Evolutionary conservation across 2,888 invertebrate species (phyloP), one percentile per base, ranked within the genome.

Genomic region (Morpho helenor): DNA sequence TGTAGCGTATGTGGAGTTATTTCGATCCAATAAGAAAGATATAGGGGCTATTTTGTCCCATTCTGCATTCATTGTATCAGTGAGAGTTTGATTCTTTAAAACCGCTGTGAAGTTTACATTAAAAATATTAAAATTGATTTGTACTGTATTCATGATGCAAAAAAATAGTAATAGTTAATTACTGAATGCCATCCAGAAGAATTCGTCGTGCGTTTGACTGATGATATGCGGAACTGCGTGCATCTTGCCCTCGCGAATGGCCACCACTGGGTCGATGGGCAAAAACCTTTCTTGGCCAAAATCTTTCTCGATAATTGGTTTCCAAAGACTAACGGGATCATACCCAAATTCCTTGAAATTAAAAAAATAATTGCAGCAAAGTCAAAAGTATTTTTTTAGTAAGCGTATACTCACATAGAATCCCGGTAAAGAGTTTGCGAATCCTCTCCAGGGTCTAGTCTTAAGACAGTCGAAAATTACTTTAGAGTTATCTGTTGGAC

Each of bases 231-330:
- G 95, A 31, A 95, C 93, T 52, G 92, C 87, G 65, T 92, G 83
- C 60, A 93, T 92, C 46, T 91, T 84, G 1, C 93, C 93, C 57
- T 89, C 75, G 42, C 87, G 81, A 55, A 94, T 92, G 6, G 93
- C 82, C 48, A 89, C 87, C 44, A 90, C 79, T 0, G 95, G 95
- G 69, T 94, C 91, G 9, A 91, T 92, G 0, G 85, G 67, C n/a
- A 95, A 79, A 76, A 94, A 95, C 60, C 94, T 83, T 68, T 94
- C 93, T 68, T 94, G 93, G 0, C 94, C 94, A 63, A 93, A 91
- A 72, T 94, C 93, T 0, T 89, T 90, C 72, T 95, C 95, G 6
- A 95, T 83, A 0, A 94, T 93, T 0, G 94, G 93, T 8, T 80
- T 78, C 93, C 94, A 95, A 4, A 93, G 67, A 0, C 81, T 63